Conservation (phyloP, 1,140 invertebrate species). For the Scaptomyza pallida region DNA sequence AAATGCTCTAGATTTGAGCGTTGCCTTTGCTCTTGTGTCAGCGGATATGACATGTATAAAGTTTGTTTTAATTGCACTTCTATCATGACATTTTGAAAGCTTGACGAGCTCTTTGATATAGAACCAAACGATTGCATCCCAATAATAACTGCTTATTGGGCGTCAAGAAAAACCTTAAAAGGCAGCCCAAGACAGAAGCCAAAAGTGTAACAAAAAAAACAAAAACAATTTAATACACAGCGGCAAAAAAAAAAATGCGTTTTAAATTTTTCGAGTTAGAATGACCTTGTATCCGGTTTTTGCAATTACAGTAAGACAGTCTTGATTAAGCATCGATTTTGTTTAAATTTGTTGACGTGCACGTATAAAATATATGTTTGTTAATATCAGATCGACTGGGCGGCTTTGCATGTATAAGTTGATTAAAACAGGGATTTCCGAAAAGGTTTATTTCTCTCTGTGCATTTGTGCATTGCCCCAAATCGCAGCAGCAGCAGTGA, state of each 20-base stretch:
- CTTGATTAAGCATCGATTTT: too few species aligned
- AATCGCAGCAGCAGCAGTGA: conserved; percentile 1
- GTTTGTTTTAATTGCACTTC: conserved; percentile 68
- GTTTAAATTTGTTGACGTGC: too few species aligned
- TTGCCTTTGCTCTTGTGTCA: conserved; percentile 26
- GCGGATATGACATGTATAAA: conserved; percentile 68
- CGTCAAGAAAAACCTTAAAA: conserved; percentile 43
- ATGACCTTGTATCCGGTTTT: too few species aligned
- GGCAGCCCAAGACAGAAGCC: conserved; percentile 50
- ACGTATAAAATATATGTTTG: too few species aligned
- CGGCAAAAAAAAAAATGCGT: too few species aligned
- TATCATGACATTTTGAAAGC: conserved; percentile 47
- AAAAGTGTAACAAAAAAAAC: not conserved
- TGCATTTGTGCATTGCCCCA: conserved; percentile 13
- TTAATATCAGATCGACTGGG: too few species aligned
- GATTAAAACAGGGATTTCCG: too few species aligned
- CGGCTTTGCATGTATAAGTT: too few species aligned
- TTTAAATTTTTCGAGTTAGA: too few species aligned
- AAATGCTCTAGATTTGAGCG: conserved; percentile 61
- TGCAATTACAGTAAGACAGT: too few species aligned
- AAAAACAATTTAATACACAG: conserved; percentile 14
- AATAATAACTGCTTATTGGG: conserved; percentile 47
- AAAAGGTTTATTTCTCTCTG: too few species aligned
- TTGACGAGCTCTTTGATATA: conserved; percentile 39
- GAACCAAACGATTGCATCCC: conserved; percentile 57